Evolutionary conservation across 2,888 invertebrate genomes (phyloP), one percentile per base, ranked within the genome.

Genomic region (Ornithoptera priamus): DNA sequence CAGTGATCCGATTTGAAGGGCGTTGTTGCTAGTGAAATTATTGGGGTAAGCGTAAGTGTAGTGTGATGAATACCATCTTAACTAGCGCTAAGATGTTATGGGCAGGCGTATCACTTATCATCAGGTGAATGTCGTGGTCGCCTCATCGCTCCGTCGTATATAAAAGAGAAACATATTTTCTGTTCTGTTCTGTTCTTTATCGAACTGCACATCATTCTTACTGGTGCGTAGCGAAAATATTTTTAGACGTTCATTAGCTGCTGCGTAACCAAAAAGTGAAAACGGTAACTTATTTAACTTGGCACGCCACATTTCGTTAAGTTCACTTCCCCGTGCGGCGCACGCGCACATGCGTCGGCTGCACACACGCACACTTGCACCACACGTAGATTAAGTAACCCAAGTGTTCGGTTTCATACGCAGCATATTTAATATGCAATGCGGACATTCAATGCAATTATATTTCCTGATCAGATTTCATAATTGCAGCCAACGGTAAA

Each of bases 391-490:
- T 58, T 57, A 46, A 42, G 36, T 60, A 53, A 67, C 22, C 5
- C 30, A 6, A 46, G 62, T 53, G 39, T 67, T 62, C 10, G 39
- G 20, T 62, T 39, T 62, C 57, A 17, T 24, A 20, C 5, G 7
- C 22, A 22, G 30, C 50, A 67, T 62, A 62, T 57, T n/a, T 6
- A 36, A 62, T 18, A 57, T n/a, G 62, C 56, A 62, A 67, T 57
- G 67, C 62, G 62, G 53, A 62, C 42, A 18, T 67, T 39, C 53
- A 36, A 20, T 42, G 5, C 60, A 36, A 50, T 67, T 50, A 30
- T 50, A 50, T 66, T 66, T 66, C 65, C 65, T 59, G 30, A 42
- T 59, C 58, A n/a, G 18, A 30, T 63, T 63, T 53, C 50, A 46
- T 39, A 39, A 22, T 58, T 58, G 22, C 57, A 22, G 20, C 22